These are phyloP conservation scores for Latrodectus hesperus DNA, from an alignment of 2,888 invertebrate genomes.

Conservation along the genomic window DNA sequence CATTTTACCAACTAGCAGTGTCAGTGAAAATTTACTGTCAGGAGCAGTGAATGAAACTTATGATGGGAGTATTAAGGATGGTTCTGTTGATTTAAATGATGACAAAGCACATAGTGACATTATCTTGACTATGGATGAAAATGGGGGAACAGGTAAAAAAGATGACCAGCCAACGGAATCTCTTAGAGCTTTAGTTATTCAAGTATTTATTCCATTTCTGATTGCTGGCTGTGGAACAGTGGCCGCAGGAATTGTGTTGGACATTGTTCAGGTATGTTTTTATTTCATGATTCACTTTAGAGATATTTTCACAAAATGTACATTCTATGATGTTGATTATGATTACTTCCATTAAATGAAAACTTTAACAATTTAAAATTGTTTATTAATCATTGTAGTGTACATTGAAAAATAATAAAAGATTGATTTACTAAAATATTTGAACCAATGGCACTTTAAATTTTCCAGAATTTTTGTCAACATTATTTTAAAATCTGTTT, in stretches of 20 bases:
- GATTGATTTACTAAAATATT: too few relatives aligned
- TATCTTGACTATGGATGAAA: conserved; percentile 55
- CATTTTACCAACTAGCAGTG: conserved; percentile 46
- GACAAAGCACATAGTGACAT: conserved; percentile 67
- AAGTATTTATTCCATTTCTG: conserved; percentile 70
- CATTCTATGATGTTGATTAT: too few relatives aligned
- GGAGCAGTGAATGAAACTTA: conserved; percentile 64
- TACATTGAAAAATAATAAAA: too few relatives aligned
- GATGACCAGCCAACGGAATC: conserved; percentile 62
- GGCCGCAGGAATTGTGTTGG: conserved; percentile 88
- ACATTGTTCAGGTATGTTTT: conserved; percentile 80
- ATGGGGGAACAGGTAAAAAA: conserved; percentile 33
- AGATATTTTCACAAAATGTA: too few relatives aligned
- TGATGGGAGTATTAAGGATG: conserved; percentile 66
- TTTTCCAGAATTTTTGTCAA: too few relatives aligned
- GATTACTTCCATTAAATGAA: too few relatives aligned
- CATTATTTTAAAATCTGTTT: too few relatives aligned
- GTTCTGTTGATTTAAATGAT: conserved; percentile 63
- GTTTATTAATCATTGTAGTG: too few relatives aligned
- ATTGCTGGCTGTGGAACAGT: conserved; percentile 80
- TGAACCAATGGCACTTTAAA: too few relatives aligned
- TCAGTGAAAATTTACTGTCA: conserved; percentile 46
- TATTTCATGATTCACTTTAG: background rate
- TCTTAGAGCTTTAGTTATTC: conserved; percentile 66
- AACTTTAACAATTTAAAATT: too few relatives aligned